These are phyloP conservation scores for Strix aluco DNA, from an alignment of 2,113 vertebrate genomes.

Conservation along the genomic window DNA sequence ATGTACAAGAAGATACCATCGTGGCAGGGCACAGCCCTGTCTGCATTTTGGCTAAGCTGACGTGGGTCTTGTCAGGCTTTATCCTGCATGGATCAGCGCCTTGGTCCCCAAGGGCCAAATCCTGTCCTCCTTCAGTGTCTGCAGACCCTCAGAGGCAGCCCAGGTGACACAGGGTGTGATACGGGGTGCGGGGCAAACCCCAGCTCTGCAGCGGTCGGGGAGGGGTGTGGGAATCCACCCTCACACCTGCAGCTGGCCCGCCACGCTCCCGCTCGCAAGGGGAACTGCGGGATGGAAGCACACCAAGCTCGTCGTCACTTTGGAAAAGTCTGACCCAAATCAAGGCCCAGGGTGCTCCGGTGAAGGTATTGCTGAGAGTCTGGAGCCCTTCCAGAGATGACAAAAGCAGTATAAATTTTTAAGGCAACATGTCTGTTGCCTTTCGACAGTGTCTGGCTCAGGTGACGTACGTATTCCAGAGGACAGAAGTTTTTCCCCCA, in stretches of 20 bases:
- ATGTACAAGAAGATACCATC: neutral
- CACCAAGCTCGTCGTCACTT: accelerated
- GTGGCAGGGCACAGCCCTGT: neutral
- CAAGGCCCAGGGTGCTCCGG: no score
- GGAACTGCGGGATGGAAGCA: neutral
- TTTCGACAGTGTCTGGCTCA: accelerated
- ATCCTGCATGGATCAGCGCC: neutral
- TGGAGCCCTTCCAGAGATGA: neutral
- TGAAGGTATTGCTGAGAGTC: neutral
- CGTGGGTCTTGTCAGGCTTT: accelerated
- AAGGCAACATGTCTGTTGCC: neutral
- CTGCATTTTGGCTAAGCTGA: neutral
- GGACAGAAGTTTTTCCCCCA: neutral
- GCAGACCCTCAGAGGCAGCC: accelerated
- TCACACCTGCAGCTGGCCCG: neutral
- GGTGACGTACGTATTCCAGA: accelerated
- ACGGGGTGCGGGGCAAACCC: neutral
- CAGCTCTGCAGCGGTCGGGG: neutral
- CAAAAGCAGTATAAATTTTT: neutral
- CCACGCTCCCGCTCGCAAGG: accelerated
- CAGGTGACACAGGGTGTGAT: neutral
- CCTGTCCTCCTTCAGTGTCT: no score
- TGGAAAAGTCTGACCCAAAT: neutral
- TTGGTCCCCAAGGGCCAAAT: neutral
- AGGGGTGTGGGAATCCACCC: neutral